Percentiles rank a stretch among this genome's conserved stretches.
phyloP scores from a whole-genome alignment of 2,797 vertebrate genomes.

The Peromyscus attwateri region DNA sequence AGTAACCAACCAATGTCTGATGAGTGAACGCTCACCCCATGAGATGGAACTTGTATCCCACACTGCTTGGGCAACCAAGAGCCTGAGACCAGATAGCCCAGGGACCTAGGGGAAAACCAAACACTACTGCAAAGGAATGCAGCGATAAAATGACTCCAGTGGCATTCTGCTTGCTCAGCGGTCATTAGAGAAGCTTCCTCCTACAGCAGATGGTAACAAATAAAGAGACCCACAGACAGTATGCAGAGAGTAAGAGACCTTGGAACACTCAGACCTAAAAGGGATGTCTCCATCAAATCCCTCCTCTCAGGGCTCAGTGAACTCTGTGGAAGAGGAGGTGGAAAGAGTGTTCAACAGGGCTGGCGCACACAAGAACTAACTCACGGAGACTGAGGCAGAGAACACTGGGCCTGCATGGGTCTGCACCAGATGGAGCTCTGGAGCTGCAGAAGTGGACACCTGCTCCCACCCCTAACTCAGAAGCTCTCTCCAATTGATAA shows the following conservation, averaged over 20 bases:
- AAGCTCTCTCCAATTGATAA: neutral
- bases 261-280: neutral
- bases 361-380: accelerated
- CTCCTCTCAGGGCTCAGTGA: neutral
- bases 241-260: neutral
- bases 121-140: no score
- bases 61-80: neutral
- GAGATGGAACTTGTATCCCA: neutral
- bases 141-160: neutral
- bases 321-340: neutral
- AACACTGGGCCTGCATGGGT: neutral
- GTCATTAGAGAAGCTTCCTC: neutral
- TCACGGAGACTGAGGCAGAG: neutral
- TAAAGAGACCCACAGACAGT: neutral
- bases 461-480: no score
- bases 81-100: neutral
- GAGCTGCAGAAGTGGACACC: neutral
- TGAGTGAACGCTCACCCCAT: neutral
- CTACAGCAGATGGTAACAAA: neutral
- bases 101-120: no score
- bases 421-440: neutral
- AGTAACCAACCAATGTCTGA: no score
- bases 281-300: neutral
- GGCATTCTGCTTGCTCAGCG: neutral
- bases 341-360: neutral